These are phyloP conservation scores for Tineola bisselliella DNA, from an alignment of 2,888 invertebrate species.

Conservation along the genomic window DNA sequence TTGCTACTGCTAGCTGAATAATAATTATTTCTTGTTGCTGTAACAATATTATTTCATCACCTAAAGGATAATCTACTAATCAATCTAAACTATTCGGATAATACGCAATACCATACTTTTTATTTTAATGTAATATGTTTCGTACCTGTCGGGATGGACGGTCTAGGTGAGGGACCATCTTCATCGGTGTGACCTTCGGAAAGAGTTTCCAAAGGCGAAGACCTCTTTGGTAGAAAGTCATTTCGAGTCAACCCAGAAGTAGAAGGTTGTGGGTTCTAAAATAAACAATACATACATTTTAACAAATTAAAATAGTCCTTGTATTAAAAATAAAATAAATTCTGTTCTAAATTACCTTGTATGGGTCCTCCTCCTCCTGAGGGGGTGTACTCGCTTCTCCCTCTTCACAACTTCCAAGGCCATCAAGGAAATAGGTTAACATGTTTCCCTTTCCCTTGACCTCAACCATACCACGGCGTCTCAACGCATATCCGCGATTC, in stretches of 20 bases:
- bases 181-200: conserved; percentile 45
- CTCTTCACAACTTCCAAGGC: conserved; percentile 29
- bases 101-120: neutral
- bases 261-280: conserved; percentile 49
- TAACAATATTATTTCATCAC: neutral
- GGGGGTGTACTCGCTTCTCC: neutral
- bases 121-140: neutral
- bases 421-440: conserved; percentile 87
- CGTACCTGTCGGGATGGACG: conserved; percentile 29
- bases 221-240: conserved; percentile 19
- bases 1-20: neutral
- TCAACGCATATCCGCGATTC: conserved; percentile 80
- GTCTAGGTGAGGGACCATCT: conserved; percentile 36
- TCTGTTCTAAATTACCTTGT: conserved; percentile 30
- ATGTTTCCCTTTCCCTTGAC: conserved; percentile 96
- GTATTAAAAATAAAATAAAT: neutral
- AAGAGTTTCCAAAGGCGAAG: conserved; percentile 42
- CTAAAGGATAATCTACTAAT: too few species aligned
- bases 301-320: neutral
- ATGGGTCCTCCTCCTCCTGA: conserved; percentile 27
- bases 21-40: conserved; percentile 24
- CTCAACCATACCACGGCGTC: conserved; percentile 86
- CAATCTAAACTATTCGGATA: neutral
- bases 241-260: conserved; percentile 28
- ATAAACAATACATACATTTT: neutral